Evolutionary conservation across 2,888 invertebrate genomes (phyloP).

Genomic region (Hyles lineata): DNA sequence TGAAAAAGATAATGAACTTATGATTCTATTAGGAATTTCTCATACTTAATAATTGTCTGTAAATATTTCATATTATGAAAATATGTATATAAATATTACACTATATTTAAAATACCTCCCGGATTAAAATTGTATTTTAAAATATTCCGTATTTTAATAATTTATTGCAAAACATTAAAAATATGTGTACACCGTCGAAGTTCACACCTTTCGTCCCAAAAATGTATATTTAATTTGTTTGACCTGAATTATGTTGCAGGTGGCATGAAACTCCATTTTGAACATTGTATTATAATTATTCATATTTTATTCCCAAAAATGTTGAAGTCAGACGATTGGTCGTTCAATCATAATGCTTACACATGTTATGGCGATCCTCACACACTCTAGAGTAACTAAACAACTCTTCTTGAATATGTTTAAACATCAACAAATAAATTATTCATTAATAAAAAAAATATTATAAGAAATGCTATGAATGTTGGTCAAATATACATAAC

Average conservation of each 20-base stretch:
- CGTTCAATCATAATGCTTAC: too few species aligned
- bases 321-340: too few species aligned
- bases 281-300: neutral
- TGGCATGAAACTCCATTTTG: neutral
- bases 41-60: neutral
- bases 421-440: too few species aligned
- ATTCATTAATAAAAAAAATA: too few species aligned
- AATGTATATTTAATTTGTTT: constrained; percentile 7
- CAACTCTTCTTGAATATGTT: too few species aligned
- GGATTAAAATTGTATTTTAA: neutral
- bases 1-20: neutral
- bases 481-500: too few species aligned
- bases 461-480: too few species aligned
- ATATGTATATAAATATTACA: neutral
- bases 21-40: neutral
- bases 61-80: too few species aligned
- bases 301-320: too few species aligned
- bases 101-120: neutral
- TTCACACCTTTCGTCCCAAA: constrained; percentile 17
- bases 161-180: constrained; percentile 8
- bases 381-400: too few species aligned
- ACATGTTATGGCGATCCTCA: too few species aligned
- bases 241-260: constrained; percentile 3
- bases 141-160: neutral
- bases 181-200: neutral